Evolutionary conservation across 2,113 vertebrate species (phyloP), one percentile per base, ranked within the genome.

Genomic region (Corydoras sp.): DNA sequence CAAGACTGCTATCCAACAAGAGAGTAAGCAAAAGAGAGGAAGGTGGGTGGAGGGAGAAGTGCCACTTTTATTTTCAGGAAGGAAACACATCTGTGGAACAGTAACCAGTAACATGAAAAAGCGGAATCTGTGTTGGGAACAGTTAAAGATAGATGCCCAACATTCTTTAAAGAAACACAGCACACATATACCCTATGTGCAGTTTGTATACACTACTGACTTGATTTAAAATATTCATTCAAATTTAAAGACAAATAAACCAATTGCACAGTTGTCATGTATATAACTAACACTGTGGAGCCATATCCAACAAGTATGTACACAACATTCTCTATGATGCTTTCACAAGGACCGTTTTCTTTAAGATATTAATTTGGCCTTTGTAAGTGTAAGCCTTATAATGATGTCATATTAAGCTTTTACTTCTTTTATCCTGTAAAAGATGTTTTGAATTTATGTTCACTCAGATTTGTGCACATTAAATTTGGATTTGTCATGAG

Each of bases 41-140:
- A 71, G 35, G 24, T 15, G 51, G 72, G 29, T 32, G 31, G 29
- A 62, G 35, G 62, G 60, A 72, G 80, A 80, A 81, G 78, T 74
- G 55, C 74, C 71, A 64, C 73, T 77, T 81, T 80, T 79, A 75
- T 76, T 79, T 80, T 83, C 71, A 81, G 80, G 82, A 83, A 80
- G 82, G 80, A 81, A 83, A 51, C 67, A 69, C 80, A 80, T 81
- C 80, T 83, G 82, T 80, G 74, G 76, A 81, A 80, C 73, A 77
- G 78, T 60, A 80, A 77, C 81, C 71, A 76, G 76, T 62, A 77
- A 77, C 81, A 80, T n/a, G 51, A 69, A 72, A 73, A 69, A 78
- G 74, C 68, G 62, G 77, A 83, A 78, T 80, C 60, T 43, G 6
- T 67, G 65, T 70, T 11, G 73, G 80, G 77, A 79, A 70, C 49